Percentiles rank a stretch among this genome's conserved stretches.
phyloP scores from a whole-genome alignment of 2,797 vertebrate genomes.

The Discoglossus pictus region DNA sequence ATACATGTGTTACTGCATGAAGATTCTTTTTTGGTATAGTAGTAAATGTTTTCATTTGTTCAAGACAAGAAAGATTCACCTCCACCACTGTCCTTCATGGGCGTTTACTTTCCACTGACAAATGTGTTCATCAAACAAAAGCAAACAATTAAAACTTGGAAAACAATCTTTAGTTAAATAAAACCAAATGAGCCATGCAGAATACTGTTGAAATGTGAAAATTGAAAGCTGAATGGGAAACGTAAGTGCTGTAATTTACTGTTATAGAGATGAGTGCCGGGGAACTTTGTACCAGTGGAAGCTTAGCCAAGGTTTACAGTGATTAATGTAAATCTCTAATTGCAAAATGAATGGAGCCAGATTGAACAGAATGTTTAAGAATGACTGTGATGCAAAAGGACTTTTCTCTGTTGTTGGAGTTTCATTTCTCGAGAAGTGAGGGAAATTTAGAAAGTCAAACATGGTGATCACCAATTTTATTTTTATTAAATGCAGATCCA shows the following conservation, averaged over 20 bases:
- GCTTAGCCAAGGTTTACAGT: slow-evolving; percentile 40
- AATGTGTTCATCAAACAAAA: slow-evolving; percentile 45
- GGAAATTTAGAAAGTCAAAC: slow-evolving; percentile 54
- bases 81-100: slow-evolving; percentile 40
- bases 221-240: slow-evolving; percentile 51
- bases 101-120: slow-evolving; percentile 42
- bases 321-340: too few species aligned
- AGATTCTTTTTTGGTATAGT: too few species aligned
- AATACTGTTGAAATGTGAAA: slow-evolving; percentile 47
- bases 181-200: slow-evolving; percentile 49
- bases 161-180: slow-evolving; percentile 48
- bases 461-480: slow-evolving; percentile 45
- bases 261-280: slow-evolving; percentile 38
- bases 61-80: too few species aligned
- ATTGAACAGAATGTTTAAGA: slow-evolving; percentile 47
- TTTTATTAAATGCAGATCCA: slow-evolving; percentile 32
- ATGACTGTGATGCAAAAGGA: slow-evolving; percentile 51
- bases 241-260: slow-evolving; percentile 48
- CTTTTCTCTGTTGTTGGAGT: slow-evolving; percentile 52
- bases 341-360: slow-evolving; percentile 48
- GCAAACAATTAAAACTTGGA: slow-evolving; percentile 47
- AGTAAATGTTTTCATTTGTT: too few species aligned
- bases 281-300: slow-evolving; percentile 43
- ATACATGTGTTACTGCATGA: too few species aligned
- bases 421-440: slow-evolving; percentile 46